These are phyloP conservation scores for Corythoichthys haematopterus DNA, from an alignment of 2,113 vertebrate species.

Conservation along the genomic window DNA sequence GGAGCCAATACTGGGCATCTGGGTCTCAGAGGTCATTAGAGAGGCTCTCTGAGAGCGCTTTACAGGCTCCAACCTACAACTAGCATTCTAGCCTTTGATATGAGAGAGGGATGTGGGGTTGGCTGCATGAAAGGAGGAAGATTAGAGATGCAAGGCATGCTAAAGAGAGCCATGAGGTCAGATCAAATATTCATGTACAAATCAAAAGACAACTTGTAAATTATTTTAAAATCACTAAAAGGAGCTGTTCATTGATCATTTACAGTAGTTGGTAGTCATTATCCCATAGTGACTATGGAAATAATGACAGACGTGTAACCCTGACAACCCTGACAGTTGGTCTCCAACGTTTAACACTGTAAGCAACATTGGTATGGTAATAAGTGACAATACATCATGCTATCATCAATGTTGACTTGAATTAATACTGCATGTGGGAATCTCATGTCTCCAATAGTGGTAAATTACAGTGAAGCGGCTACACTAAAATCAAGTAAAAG, in stretches of 20 bases:
- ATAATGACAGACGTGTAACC: neutral
- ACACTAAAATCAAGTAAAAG: neutral
- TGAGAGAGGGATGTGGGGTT: constrained; percentile 2
- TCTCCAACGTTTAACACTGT: neutral
- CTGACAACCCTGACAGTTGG: neutral
- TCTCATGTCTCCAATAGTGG: neutral
- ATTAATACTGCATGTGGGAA: neutral
- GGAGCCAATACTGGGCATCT: constrained; percentile 49
- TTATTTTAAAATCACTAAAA: neutral
- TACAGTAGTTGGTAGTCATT: neutral
- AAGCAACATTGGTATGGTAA: neutral
- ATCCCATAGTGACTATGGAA: too few relatives aligned
- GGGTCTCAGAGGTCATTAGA: constrained; percentile 66
- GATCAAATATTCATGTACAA: neutral
- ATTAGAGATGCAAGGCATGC: neutral
- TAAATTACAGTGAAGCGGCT: neutral
- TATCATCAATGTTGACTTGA: neutral
- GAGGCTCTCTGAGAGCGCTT: constrained; percentile 37
- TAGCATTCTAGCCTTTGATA: neutral
- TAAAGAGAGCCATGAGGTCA: neutral
- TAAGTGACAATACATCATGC: too few relatives aligned
- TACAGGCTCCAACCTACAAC: constrained; percentile 22
- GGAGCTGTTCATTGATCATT: neutral
- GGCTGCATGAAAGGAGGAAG: neutral
- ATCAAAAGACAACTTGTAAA: constrained; percentile 2